Evolutionary conservation across 2,797 vertebrate genomes (phyloP).

Genomic region (Sebastes steindachneri): DNA sequence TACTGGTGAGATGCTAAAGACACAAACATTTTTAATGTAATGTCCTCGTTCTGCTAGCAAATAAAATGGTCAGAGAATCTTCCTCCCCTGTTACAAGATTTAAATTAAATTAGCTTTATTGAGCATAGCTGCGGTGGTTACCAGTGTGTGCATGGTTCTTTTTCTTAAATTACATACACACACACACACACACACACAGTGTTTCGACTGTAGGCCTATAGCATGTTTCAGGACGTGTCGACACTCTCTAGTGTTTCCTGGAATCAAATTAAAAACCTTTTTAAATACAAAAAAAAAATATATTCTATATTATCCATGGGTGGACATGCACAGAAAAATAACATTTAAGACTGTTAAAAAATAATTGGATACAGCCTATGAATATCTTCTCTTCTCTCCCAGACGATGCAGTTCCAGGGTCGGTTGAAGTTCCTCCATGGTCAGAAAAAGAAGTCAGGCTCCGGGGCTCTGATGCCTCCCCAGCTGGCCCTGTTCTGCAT

Average conservation of each 20-base stretch:
- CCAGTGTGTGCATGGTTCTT: neutral
- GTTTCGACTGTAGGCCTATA: neutral
- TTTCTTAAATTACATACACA: neutral
- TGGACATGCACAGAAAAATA: neutral
- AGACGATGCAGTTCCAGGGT: slow-evolving; percentile 98
- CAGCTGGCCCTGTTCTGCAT: slow-evolving; percentile 94
- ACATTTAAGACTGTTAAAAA: too few species aligned
- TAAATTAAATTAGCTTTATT: neutral
- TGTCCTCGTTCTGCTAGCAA: neutral
- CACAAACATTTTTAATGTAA: slow-evolving; percentile 9
- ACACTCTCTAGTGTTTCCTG: neutral
- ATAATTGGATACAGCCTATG: neutral
- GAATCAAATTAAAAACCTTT: neutral
- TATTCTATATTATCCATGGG: neutral
- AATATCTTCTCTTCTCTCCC: slow-evolving; percentile 21
- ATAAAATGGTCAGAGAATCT: neutral
- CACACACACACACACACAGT: neutral
- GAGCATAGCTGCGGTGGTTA: neutral
- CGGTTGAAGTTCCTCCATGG: slow-evolving; percentile 93
- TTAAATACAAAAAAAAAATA: neutral
- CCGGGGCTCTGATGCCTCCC: slow-evolving; percentile 85
- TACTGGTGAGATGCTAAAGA: slow-evolving; percentile 16
- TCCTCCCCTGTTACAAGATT: neutral
- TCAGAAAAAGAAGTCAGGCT: slow-evolving; percentile 90
- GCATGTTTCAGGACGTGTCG: neutral